Percentiles rank a stretch among this genome's conserved stretches.
These are phyloP conservation scores for Poecilia wingei DNA, from an alignment of 2,797 vertebrate genomes.

Conservation along the genomic window DNA sequence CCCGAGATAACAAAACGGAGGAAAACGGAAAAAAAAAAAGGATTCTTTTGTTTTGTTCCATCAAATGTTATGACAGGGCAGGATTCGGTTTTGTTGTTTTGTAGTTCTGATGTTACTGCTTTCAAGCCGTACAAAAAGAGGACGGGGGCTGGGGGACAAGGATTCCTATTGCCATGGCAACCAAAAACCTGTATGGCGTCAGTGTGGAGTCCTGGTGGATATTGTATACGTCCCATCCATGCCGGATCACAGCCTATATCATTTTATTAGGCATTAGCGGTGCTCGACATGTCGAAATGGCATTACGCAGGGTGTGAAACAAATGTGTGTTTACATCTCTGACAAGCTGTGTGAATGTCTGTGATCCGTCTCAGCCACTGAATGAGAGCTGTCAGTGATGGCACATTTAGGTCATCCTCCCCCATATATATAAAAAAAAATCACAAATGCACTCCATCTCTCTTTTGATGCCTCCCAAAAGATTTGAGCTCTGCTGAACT, in stretches of 20 bases:
- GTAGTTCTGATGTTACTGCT: constrained; percentile 33
- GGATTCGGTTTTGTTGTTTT: constrained; percentile 25
- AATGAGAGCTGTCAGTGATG: constrained; percentile 53
- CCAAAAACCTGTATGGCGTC: constrained; percentile 49
- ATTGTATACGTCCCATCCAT: constrained; percentile 4
- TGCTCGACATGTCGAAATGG: constrained; percentile 21
- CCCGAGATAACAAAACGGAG: no score
- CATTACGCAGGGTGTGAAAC: constrained; percentile 11
- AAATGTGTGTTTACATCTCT: constrained; percentile 8
- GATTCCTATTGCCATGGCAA: constrained; percentile 65
- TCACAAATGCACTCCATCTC: constrained; percentile 7
- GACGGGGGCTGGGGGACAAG: constrained; percentile 16
- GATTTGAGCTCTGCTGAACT: constrained; percentile 17
- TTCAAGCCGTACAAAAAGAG: constrained; percentile 41
- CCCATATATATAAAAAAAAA: constrained; percentile 30
- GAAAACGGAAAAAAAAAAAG: not conserved
- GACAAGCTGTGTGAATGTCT: constrained; percentile 12
- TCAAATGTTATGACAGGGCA: constrained; percentile 15
- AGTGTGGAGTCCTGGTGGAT: constrained; percentile 16
- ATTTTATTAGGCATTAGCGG: constrained; percentile 8
- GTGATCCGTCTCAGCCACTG: constrained; percentile 37
- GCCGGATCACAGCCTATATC: constrained; percentile 3
- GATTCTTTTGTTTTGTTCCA: not conserved
- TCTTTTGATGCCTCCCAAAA: constrained; percentile 9
- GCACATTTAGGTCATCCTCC: constrained; percentile 62